phyloP scores from a whole-genome alignment of 2,797 vertebrate species.

The Peromyscus melanophrys region DNA sequence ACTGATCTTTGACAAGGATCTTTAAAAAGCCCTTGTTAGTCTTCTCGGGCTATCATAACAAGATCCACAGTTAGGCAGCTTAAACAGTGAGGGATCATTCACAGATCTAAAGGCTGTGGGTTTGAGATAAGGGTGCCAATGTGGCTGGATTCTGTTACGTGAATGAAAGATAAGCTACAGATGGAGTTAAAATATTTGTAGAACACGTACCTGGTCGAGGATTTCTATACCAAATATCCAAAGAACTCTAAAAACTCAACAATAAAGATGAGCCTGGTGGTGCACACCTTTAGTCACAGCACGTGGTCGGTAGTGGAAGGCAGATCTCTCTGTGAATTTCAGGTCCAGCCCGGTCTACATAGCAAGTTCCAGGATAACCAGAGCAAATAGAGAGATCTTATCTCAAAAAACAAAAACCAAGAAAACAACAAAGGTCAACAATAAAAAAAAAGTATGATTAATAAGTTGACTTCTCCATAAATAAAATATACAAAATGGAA shows the following conservation, averaged over 20 bases:
- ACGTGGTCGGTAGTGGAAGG: neutral
- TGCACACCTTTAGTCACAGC: neutral
- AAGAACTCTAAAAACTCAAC: constrained; percentile 45
- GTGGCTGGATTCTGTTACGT: neutral
- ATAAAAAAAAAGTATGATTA: constrained; percentile 26
- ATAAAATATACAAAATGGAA: constrained; percentile 27
- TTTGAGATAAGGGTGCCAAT: neutral
- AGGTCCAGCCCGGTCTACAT: neutral
- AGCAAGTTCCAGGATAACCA: neutral
- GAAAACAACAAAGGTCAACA: neutral
- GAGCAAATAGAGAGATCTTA: neutral
- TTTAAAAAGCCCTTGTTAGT: neutral
- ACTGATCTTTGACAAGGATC: neutral
- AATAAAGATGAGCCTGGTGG: neutral
- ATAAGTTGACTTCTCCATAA: neutral
- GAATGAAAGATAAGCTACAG: constrained; percentile 18
- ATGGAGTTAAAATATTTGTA: constrained; percentile 37
- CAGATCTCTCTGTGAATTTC: neutral
- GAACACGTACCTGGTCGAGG: neutral
- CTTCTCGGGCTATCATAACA: neutral
- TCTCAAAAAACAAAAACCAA: neutral
- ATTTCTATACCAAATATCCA: neutral
- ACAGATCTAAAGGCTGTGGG: neutral
- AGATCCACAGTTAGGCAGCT: neutral
- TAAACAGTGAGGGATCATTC: neutral